These are phyloP conservation scores for Caracal caracal DNA, from an alignment of 2,113 vertebrate species.

Conservation along the genomic window DNA sequence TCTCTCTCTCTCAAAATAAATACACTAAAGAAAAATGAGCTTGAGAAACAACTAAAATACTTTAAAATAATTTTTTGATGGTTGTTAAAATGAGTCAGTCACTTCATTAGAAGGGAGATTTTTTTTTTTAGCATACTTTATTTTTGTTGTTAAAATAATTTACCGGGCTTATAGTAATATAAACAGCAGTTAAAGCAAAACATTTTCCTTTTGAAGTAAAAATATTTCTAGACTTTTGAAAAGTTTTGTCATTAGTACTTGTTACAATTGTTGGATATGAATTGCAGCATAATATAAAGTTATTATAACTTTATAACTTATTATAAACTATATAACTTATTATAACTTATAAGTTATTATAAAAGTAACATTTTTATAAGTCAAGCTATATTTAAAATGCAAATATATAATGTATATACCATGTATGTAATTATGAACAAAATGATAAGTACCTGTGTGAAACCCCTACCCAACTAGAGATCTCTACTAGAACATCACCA, in stretches of 20 bases:
- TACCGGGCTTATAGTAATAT: neutral
- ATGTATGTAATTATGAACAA: neutral
- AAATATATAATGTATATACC: neutral
- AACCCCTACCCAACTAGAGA: neutral
- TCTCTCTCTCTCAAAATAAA: too few relatives aligned
- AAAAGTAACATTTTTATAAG: neutral
- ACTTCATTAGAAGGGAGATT: conserved; percentile 19
- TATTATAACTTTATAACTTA: neutral
- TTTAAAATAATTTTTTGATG: conserved; percentile 41
- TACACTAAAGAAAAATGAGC: conserved; percentile 41
- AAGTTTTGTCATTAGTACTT: neutral
- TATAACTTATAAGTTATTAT: too few relatives aligned
- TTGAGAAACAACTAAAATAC: conserved; percentile 32
- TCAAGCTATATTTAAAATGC: conserved; percentile 11
- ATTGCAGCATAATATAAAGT: neutral
- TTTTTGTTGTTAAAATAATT: conserved; percentile 57
- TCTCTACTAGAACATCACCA: neutral
- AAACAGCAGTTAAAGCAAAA: conserved; percentile 17
- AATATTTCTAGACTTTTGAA: neutral
- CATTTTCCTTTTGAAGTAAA: conserved; percentile 57
- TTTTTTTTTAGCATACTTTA: conserved; percentile 15
- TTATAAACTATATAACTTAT: too few relatives aligned
- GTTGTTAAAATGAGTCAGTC: conserved; percentile 24
- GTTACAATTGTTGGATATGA: neutral
- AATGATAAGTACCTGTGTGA: conserved; percentile 16